Evolutionary conservation across 2,113 vertebrate genomes (phyloP).

Genomic region (Ictidomys tridecemlineatus): DNA sequence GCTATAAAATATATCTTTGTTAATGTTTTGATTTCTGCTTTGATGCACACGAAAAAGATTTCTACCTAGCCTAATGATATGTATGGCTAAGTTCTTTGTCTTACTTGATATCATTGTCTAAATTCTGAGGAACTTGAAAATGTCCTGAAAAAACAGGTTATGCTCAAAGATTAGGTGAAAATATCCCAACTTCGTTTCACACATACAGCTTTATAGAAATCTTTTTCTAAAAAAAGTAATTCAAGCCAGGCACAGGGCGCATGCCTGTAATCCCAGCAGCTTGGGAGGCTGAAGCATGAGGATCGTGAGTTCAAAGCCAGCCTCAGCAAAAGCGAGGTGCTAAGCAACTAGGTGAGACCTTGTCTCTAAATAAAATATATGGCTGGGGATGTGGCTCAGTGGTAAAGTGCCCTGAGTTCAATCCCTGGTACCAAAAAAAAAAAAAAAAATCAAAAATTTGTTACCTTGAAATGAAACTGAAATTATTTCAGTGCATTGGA

Average conservation of each 20-base stretch:
- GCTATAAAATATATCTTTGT: neutral
- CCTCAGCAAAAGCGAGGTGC: too few species aligned
- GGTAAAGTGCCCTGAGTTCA: too few species aligned
- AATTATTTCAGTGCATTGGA: neutral
- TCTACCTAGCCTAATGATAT: neutral
- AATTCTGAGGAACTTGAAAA: neutral
- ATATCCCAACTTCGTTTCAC: conserved; percentile 35
- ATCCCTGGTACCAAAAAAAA: too few species aligned
- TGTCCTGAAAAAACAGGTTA: neutral
- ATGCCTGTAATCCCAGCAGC: too few species aligned
- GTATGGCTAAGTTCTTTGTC: neutral
- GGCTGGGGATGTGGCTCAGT: too few species aligned
- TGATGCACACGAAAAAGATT: neutral
- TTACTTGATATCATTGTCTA: neutral
- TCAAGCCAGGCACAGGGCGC: neutral
- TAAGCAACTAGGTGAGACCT: too few species aligned
- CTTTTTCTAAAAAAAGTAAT: neutral
- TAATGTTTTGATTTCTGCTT: conserved; percentile 33
- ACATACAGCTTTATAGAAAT: neutral
- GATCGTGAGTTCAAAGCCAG: too few species aligned
- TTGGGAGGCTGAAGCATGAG: too few species aligned
- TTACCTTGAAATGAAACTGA: neutral
- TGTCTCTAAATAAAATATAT: too few species aligned
- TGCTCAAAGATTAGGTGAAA: neutral
- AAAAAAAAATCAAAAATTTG: neutral